Evolutionary conservation across 1,140 invertebrate genomes (phyloP).

Genomic region (Psix sp.): DNA sequence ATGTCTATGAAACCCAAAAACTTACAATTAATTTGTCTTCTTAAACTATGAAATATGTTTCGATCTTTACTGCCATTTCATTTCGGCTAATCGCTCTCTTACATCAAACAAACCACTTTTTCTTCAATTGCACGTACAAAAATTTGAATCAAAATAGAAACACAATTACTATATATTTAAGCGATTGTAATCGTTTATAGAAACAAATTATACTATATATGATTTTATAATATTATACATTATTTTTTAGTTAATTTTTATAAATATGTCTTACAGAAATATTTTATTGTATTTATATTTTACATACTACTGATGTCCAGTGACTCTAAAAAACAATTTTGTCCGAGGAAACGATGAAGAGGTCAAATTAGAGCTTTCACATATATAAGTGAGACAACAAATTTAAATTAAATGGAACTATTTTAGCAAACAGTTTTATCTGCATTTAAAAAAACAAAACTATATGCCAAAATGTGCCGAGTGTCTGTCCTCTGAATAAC

Average conservation of each 20-base stretch:
- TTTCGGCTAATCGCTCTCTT: no score
- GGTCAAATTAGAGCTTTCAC: conserved; percentile 42
- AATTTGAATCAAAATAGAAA: no score
- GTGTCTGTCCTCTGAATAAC: conserved; percentile 64
- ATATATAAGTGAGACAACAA: conserved; percentile 44
- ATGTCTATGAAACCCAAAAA: conserved; percentile 19
- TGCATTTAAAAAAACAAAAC: conserved; percentile 44
- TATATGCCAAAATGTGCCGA: conserved; percentile 72
- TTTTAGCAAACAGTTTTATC: conserved; percentile 56
- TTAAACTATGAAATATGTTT: no score
- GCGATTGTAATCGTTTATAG: no score
- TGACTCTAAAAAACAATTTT: background rate
- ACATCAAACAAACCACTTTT: no score
- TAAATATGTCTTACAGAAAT: no score
- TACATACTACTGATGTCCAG: no score
- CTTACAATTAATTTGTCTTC: conserved; percentile 9
- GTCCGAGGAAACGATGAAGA: conserved; percentile 5
- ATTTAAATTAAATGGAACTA: conserved; percentile 40
- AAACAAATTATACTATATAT: no score
- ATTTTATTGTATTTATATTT: no score
- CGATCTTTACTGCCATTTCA: no score
- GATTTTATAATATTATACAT: background rate
- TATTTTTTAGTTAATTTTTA: background rate
- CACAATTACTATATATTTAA: no score
- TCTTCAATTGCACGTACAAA: no score